Percentiles rank a stretch among this genome's conserved stretches.
phyloP scores from a whole-genome alignment of 2,797 vertebrate genomes.

The Eulemur coronatus region DNA sequence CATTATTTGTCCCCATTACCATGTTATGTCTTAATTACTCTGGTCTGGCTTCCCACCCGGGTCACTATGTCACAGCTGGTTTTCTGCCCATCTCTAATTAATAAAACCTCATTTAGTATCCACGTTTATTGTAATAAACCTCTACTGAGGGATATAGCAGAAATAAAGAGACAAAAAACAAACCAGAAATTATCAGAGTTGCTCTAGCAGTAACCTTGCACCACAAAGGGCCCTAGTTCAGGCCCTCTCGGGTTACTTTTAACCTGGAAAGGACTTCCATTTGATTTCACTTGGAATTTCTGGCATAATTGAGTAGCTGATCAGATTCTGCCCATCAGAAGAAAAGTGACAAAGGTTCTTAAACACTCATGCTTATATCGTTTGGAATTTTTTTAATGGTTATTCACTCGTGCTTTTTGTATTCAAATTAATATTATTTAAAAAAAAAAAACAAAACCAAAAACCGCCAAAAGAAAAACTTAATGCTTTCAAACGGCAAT shows the following conservation, averaged over 20 bases:
- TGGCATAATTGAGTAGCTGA: neutral
- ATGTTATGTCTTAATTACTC: slow-evolving; percentile 78
- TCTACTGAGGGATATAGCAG: slow-evolving; percentile 31
- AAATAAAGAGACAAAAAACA: slow-evolving; percentile 51
- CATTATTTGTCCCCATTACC: slow-evolving; percentile 74
- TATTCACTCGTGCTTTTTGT: slow-evolving; percentile 26
- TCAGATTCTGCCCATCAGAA: neutral
- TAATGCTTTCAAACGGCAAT: slow-evolving; percentile 45
- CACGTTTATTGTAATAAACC: slow-evolving; percentile 70
- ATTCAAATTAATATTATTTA: slow-evolving; percentile 40
- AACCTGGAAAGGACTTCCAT: neutral
- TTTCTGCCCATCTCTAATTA: slow-evolving; percentile 77
- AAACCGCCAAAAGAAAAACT: neutral
- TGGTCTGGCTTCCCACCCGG: slow-evolving; percentile 68
- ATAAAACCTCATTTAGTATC: slow-evolving; percentile 74
- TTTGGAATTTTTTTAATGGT: neutral
- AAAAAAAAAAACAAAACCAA: slow-evolving; percentile 1
- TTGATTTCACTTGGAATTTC: slow-evolving; percentile 58
- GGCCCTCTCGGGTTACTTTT: neutral
- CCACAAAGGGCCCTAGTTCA: slow-evolving; percentile 35
- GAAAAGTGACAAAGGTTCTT: neutral
- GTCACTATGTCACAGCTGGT: slow-evolving; percentile 73
- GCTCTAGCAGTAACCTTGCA: slow-evolving; percentile 40
- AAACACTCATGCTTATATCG: neutral
- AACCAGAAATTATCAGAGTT: slow-evolving; percentile 39